Conservation (phyloP, 2,797 vertebrate species). For the Characodon lateralis region DNA sequence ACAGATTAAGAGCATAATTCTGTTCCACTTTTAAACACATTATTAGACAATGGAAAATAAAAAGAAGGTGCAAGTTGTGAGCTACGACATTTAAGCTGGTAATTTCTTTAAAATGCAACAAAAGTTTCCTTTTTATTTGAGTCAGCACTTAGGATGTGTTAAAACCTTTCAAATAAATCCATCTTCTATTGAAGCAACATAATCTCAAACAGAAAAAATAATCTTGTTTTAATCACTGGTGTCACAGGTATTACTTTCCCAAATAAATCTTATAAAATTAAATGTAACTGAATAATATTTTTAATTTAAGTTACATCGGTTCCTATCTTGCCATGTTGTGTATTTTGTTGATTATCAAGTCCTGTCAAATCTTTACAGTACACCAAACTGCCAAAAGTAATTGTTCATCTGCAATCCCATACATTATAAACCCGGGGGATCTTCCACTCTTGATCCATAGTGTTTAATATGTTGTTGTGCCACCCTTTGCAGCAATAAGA, state of each 20-base stretch:
- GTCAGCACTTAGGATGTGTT: background rate
- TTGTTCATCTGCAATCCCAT: background rate
- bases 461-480: background rate
- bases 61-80: conserved; percentile 2
- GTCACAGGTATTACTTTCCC: too few relatives aligned
- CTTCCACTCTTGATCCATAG: background rate
- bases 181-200: background rate
- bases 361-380: background rate
- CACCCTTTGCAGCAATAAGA: background rate
- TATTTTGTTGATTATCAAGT: background rate
- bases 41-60: conserved; percentile 22
- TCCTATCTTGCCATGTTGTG: background rate
- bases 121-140: background rate
- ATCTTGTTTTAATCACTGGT: too few relatives aligned
- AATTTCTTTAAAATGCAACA: background rate
- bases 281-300: too few relatives aligned
- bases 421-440: background rate
- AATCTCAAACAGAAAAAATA: too few relatives aligned
- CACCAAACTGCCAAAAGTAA: background rate
- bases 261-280: too few relatives aligned
- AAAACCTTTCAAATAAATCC: background rate
- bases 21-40: conserved; percentile 25
- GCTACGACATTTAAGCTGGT: background rate
- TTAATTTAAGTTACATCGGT: background rate
- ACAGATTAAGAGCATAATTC: conserved; percentile 52